Conservation (phyloP, 2,113 vertebrate species). For the Nicator chloris region DNA sequence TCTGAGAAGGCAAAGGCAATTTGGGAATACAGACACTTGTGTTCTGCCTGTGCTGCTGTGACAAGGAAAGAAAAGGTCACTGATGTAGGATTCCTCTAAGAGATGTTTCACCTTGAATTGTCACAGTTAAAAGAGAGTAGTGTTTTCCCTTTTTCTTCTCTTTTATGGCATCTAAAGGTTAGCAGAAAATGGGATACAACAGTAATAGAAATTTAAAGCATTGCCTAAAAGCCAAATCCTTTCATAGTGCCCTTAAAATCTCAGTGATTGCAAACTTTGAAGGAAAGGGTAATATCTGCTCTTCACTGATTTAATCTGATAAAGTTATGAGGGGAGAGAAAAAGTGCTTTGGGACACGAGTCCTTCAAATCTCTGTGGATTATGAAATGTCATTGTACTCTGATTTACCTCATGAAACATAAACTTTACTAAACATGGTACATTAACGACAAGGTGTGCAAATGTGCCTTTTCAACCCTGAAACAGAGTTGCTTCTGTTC, state of each 20-base stretch:
- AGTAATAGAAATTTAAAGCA: neutral
- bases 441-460: constrained; percentile 50
- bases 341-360: neutral
- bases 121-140: neutral
- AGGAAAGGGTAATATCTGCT: neutral
- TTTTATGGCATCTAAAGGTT: neutral
- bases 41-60: neutral
- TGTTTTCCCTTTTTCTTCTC: neutral
- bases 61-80: neutral
- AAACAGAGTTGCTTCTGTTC: constrained; percentile 54
- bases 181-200: neutral
- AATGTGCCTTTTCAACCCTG: neutral
- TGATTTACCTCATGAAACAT: constrained; percentile 42
- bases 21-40: neutral
- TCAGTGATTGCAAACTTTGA: neutral
- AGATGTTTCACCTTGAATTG: neutral
- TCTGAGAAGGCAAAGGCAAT: neutral
- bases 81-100: neutral
- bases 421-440: constrained; percentile 41
- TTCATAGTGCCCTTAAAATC: neutral
- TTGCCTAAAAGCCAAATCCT: neutral
- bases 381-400: constrained; percentile 41
- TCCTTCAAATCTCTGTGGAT: neutral
- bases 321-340: neutral
- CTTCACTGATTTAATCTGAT: neutral